A percentile compares a stretch with the other conserved stretches of the same genome.
phyloP scores from a whole-genome alignment of 2,113 vertebrate genomes.

The Rostratula benghalensis region DNA sequence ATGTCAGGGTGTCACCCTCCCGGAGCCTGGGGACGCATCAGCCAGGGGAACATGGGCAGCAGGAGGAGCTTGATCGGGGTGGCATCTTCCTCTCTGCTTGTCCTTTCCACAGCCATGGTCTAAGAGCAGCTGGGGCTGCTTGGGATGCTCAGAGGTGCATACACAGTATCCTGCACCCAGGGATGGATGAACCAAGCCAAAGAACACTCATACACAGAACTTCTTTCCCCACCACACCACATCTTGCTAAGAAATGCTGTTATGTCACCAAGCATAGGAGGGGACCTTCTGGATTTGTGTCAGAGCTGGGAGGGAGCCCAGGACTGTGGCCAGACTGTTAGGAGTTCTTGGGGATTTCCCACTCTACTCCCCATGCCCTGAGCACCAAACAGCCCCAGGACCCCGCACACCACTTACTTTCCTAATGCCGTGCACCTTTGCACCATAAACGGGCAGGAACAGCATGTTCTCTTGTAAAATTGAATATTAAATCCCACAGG shows the following conservation, averaged over 20 bases:
- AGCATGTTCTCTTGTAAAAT: not conserved
- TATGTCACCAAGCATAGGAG: not conserved
- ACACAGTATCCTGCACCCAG: fast-evolving
- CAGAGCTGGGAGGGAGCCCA: not conserved
- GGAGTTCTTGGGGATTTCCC: not conserved
- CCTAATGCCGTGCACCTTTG: not conserved
- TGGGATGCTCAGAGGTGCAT: not conserved
- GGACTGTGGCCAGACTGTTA: not conserved
- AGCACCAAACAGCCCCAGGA: not conserved
- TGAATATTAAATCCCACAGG: not conserved
- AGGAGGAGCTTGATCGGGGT: not conserved
- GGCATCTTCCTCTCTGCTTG: not conserved
- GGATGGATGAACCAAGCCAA: fast-evolving
- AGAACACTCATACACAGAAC: not conserved
- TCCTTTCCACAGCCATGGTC: not conserved
- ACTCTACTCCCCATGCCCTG: fast-evolving
- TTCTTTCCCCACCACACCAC: not conserved
- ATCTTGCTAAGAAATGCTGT: not conserved
- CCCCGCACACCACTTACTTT: not conserved
- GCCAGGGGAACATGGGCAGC: fast-evolving
- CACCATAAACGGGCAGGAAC: not conserved
- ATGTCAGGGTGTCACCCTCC: not conserved
- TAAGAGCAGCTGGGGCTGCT: not conserved
- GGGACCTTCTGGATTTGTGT: not conserved
- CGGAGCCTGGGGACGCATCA: not conserved